Percentiles rank a stretch among this genome's conserved stretches.
Conservation (phyloP, 2,113 vertebrate species). For the Fregetta grallaria region DNA sequence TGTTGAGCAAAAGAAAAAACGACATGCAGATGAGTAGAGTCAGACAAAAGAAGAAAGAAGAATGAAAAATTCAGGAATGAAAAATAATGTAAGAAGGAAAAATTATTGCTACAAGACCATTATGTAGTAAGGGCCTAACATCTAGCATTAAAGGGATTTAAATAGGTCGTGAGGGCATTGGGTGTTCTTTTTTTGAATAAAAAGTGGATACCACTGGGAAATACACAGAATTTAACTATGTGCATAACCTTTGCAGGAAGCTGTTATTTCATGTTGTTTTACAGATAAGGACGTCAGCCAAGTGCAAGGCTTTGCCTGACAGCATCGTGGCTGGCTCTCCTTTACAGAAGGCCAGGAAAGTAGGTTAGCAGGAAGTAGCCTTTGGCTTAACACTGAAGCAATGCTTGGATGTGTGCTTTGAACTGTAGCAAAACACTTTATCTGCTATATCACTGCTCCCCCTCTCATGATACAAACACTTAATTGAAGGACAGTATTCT, state of each 20-base stretch:
- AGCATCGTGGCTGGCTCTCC: not conserved
- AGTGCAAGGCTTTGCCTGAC: not conserved
- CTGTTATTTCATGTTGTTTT: not conserved
- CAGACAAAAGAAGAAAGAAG: not conserved
- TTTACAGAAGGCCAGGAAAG: not conserved
- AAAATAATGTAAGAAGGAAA: not conserved
- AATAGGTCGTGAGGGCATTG: not conserved
- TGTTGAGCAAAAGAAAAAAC: not conserved
- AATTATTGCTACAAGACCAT: not conserved
- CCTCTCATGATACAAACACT: not conserved
- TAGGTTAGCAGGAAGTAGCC: not conserved
- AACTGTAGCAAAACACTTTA: not conserved
- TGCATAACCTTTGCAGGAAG: not conserved
- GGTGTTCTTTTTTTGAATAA: not conserved
- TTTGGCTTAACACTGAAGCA: not conserved
- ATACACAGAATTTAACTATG: not conserved
- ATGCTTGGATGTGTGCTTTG: not conserved
- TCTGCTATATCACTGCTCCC: not conserved
- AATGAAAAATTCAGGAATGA: not conserved
- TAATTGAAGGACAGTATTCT: not conserved
- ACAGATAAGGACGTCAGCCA: not conserved
- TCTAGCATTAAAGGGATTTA: not conserved
- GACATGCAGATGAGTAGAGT: not conserved
- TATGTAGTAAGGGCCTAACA: not conserved
- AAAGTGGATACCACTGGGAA: not conserved